These are phyloP conservation scores for Teleogryllus oceanicus DNA, from an alignment of 2,888 invertebrate genomes.

Conservation along the genomic window DNA sequence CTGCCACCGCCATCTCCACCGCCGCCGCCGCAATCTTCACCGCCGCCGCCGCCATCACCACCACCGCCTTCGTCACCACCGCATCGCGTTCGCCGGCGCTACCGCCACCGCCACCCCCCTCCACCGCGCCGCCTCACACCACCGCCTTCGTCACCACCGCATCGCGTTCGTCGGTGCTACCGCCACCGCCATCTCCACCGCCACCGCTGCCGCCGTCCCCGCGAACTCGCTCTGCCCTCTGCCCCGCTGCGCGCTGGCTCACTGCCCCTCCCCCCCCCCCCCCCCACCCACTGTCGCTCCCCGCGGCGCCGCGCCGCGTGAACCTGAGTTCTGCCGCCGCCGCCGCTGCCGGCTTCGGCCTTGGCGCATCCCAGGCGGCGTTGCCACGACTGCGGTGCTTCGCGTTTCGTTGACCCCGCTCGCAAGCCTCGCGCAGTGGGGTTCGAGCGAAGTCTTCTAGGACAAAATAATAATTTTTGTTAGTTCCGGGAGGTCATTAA, in stretches of 20 bases:
- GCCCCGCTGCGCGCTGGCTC: background rate
- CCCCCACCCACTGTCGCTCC: background rate
- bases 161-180: background rate
- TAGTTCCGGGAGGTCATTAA: too few species aligned
- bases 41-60: background rate
- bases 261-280: background rate
- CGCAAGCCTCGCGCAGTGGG: too few species aligned
- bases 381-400: background rate
- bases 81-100: background rate
- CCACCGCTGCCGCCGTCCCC: background rate
- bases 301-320: conserved; percentile 35
- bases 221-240: background rate
- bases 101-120: background rate
- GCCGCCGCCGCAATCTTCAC: background rate
- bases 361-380: conserved; percentile 4
- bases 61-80: background rate
- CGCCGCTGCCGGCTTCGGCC: background rate
- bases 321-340: conserved; percentile 38
- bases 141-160: background rate
- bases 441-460: too few species aligned
- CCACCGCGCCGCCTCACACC: background rate
- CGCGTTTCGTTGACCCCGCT: too few species aligned
- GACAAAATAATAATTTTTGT: too few species aligned
- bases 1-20: background rate
- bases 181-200: background rate